Evolutionary conservation across 2,888 invertebrate genomes (phyloP), one percentile per base, ranked within the genome.

Genomic region (Archips xylosteana): DNA sequence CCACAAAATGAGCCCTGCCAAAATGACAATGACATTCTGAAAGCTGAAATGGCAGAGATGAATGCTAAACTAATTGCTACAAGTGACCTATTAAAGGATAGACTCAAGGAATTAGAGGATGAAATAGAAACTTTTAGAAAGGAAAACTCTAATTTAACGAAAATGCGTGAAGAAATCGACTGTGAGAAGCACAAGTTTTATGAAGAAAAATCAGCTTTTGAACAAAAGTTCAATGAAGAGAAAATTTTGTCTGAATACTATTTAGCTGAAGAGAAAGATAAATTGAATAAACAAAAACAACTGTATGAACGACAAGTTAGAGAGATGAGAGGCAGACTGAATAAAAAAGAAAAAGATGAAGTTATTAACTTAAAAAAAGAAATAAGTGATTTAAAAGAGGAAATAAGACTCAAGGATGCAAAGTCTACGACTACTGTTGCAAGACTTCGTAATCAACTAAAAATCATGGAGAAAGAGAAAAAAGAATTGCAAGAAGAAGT

Each of bases 401-500:
- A 97, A 78, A 91, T 96, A 23, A 96, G 95, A 82, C 85, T 96
- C n/a, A 97, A 97, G 89, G 97, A 97, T 80, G 95, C 96, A 15
- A 95, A 96, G 81, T 96, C 96, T 83, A 96, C 96, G 5, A 95
- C 97, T 0, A 95, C 95, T 0, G 96, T 96, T 82, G 97, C 97
- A 0, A 94, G 97, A 77, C 92, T 97, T 10, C 95, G 97, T 32
- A 97, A 96, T 77, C 97, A 97, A 88, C 90, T 97, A 42, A 96
- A 97, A 85, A 95, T 96, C 62, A 89, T 96, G 70, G 97, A 97
- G 85, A 96, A 96, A 81, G 97, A 97, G 80, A 96, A 96, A 79
- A 91, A 94, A 42, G 95, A 95, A 62, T 86, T 96, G 39, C 96
- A 96, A 78, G 94, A 95, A 67, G 96, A 97, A 86, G 88, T 96